A percentile compares a stretch with the other conserved stretches of the same genome.
phyloP scores from a whole-genome alignment of 92 coral and sea anemone genomes.

The Zoanthus solanderi region DNA sequence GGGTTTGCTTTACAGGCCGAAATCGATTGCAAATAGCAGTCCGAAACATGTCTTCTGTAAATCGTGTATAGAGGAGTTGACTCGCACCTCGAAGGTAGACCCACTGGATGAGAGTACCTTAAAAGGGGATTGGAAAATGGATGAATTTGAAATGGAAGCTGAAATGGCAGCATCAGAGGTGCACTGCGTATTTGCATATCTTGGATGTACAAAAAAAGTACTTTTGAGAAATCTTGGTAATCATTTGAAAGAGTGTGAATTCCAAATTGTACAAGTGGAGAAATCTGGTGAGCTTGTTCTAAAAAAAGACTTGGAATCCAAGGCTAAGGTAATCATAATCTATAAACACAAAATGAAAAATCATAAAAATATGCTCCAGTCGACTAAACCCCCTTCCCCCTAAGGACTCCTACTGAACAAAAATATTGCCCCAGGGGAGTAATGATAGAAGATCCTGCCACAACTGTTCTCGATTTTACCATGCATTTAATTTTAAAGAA shows the following conservation, averaged over 20 bases:
- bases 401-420: no score
- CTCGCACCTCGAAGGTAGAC: constrained; percentile 92
- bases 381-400: no score
- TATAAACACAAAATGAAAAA: neutral
- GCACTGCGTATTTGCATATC: constrained; percentile 74
- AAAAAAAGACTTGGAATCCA: constrained; percentile 73
- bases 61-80: constrained; percentile 87
- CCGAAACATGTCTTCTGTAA: constrained; percentile 91
- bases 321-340: constrained; percentile 72
- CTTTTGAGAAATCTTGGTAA: constrained; percentile 81
- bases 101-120: constrained; percentile 84
- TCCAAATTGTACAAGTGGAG: constrained; percentile 77
- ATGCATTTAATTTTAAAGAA: no score
- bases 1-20: constrained; percentile 82
- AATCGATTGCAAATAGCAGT: constrained; percentile 75
- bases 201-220: constrained; percentile 81
- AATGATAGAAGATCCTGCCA: no score
- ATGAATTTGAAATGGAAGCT: constrained; percentile 79
- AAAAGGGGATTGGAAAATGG: constrained; percentile 78
- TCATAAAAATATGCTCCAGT: no score
- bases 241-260: constrained; percentile 82
- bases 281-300: constrained; percentile 82
- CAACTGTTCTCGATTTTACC: no score
- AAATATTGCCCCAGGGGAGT: no score
- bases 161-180: constrained; percentile 67